Conservation (phyloP, 1,140 invertebrate species). For the Platyscapa corneri region DNA sequence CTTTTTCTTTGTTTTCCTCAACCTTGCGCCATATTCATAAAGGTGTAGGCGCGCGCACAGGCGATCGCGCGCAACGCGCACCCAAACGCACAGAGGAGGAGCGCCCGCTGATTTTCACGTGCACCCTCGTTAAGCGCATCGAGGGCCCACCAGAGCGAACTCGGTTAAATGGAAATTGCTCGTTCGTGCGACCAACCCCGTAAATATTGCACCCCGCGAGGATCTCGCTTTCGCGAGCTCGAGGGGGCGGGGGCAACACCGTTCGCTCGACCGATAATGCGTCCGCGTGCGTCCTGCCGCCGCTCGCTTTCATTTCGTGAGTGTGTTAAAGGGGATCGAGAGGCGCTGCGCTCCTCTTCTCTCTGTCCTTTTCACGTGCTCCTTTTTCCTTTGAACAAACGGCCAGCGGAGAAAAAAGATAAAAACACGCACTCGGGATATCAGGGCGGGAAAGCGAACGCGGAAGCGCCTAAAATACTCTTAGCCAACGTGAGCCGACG, state of each 20-base stretch:
- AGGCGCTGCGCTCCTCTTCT: not conserved
- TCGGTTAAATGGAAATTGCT: constrained; percentile 63
- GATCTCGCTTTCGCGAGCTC: not conserved
- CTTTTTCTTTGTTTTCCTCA: constrained; percentile 16
- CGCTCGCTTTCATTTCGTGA: not conserved
- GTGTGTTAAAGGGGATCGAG: not conserved
- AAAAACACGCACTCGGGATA: constrained; percentile 27
- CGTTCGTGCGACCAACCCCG: constrained; percentile 62
- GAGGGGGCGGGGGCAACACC: no score
- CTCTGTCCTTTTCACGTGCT: not conserved
- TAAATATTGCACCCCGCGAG: constrained; percentile 59
- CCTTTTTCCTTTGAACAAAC: constrained; percentile 21
- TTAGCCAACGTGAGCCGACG: not conserved
- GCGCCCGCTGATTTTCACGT: constrained; percentile 58
- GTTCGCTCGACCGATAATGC: not conserved
- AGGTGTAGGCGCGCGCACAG: not conserved
- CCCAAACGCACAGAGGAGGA: not conserved
- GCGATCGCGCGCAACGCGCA: not conserved
- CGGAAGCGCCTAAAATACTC: not conserved
- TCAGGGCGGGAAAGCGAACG: constrained; percentile 48
- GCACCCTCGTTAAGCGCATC: constrained; percentile 51
- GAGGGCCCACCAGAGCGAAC: constrained; percentile 59
- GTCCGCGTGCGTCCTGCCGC: not conserved
- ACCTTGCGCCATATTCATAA: not conserved
- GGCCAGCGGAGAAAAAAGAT: not conserved